phyloP scores from a whole-genome alignment of 2,797 vertebrate species.

The Falco biarmicus region DNA sequence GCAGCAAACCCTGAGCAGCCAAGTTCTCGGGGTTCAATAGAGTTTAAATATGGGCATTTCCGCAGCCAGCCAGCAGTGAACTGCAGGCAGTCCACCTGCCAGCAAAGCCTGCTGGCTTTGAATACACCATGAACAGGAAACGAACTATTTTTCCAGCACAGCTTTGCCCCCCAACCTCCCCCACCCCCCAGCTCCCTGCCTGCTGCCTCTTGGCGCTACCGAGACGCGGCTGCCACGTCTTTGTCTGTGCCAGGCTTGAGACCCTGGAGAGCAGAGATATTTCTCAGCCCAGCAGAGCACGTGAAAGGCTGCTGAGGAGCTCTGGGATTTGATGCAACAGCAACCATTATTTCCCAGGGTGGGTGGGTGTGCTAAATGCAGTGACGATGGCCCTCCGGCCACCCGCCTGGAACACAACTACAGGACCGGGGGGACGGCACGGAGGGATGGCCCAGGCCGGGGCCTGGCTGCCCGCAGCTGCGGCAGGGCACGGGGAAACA shows the following conservation, averaged over 20 bases:
- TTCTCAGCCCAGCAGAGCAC: not conserved
- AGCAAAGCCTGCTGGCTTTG: not conserved
- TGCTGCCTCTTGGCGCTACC: not conserved
- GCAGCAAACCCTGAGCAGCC: fast-evolving
- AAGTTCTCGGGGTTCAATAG: not conserved
- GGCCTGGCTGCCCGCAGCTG: not conserved
- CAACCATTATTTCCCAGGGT: not conserved
- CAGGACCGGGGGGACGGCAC: not conserved
- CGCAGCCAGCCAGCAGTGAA: not conserved
- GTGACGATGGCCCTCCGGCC: not conserved
- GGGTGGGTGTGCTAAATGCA: fast-evolving
- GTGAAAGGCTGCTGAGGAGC: not conserved
- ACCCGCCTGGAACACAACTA: not conserved
- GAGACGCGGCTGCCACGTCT: constrained; percentile 47
- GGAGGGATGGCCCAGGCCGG: not conserved
- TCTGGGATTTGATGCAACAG: not conserved
- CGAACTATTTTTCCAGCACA: not conserved
- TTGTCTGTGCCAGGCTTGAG: constrained; percentile 57
- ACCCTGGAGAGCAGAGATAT: not conserved
- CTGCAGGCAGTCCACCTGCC: constrained; percentile 7
- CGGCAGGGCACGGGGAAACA: not conserved
- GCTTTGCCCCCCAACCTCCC: not conserved
- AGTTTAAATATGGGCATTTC: not conserved
- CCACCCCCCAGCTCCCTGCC: not conserved
- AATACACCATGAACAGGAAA: not conserved